A percentile compares a stretch with the other conserved stretches of the same genome.
Evolutionary conservation across 2,797 vertebrate genomes (phyloP).

Genomic region (Dendrocincla tyrannina): DNA sequence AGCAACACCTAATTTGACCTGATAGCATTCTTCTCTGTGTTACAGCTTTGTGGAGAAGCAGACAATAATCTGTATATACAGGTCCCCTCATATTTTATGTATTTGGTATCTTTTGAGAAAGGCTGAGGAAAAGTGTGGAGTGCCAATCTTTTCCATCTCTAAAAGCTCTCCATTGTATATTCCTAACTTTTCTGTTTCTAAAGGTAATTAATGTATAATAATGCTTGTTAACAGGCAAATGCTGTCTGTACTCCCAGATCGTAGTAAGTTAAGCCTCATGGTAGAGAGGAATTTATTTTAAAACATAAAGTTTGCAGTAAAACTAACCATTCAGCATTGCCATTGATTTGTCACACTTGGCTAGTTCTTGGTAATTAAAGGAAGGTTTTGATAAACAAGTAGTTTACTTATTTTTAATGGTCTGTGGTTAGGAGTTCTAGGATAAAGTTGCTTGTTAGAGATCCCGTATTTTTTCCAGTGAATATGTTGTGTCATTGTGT

Average conservation of each 20-base stretch:
- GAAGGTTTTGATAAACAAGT: slow-evolving; percentile 5
- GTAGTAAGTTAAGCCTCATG: not conserved
- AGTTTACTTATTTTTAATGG: slow-evolving; percentile 13
- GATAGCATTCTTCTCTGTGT: not conserved
- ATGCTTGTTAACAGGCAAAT: not conserved
- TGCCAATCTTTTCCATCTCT: not conserved
- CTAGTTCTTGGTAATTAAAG: slow-evolving; percentile 25
- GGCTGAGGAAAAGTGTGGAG: not conserved
- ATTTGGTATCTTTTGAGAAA: not conserved
- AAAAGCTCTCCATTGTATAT: not conserved
- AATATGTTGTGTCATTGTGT: not conserved
- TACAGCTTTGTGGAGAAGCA: not conserved
- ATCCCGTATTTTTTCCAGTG: not conserved
- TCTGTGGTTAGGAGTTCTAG: not conserved
- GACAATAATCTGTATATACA: not conserved
- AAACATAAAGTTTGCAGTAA: not conserved
- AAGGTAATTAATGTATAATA: not conserved
- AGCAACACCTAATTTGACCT: not conserved
- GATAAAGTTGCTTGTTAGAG: not conserved
- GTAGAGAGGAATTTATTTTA: slow-evolving; percentile 9
- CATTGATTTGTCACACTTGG: slow-evolving; percentile 12
- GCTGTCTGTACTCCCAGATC: not conserved
- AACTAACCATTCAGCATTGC: not conserved
- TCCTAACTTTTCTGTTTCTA: not conserved
- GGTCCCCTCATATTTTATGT: not conserved